Evolutionary conservation across 2,888 invertebrate species (phyloP).

Genomic region (Ectropis crepuscularia): DNA sequence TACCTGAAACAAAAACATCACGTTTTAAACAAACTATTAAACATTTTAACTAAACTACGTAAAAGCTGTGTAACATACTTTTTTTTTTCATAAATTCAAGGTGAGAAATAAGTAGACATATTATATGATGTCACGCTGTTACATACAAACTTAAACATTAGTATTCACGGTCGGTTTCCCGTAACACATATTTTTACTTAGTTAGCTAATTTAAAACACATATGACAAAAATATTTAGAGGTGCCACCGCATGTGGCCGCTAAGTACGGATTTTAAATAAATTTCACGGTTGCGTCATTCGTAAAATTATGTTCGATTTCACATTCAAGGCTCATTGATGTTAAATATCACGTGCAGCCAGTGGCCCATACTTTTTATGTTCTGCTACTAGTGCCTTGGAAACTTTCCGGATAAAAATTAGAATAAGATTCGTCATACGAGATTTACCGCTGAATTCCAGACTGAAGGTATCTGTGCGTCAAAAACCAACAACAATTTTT

Average conservation of each 20-base stretch:
- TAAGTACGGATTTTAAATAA: not conserved
- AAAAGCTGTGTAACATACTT: not conserved
- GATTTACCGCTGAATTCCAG: too few relatives aligned
- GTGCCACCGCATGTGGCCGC: not conserved
- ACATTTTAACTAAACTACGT: too few relatives aligned
- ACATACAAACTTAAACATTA: slow-evolving; percentile 9
- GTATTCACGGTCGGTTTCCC: slow-evolving; percentile 26
- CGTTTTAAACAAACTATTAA: too few relatives aligned
- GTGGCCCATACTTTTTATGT: too few relatives aligned
- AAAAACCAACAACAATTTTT: too few relatives aligned
- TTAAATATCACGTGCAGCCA: too few relatives aligned
- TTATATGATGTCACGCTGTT: slow-evolving; percentile 12
- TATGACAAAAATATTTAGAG: not conserved
- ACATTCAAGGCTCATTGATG: not conserved
- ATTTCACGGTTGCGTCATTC: slow-evolving; percentile 1
- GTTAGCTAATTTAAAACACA: slow-evolving; percentile 7
- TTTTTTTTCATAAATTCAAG: not conserved
- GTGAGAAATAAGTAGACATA: not conserved
- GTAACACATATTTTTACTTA: slow-evolving; percentile 30
- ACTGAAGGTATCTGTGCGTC: too few relatives aligned
- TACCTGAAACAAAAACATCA: slow-evolving; percentile 24
- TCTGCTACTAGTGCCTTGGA: too few relatives aligned
- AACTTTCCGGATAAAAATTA: too few relatives aligned
- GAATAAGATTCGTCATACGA: too few relatives aligned
- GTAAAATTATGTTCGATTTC: not conserved